Evolutionary conservation across 1,140 invertebrate genomes (phyloP).

Genomic region (Aradophagus sp.): DNA sequence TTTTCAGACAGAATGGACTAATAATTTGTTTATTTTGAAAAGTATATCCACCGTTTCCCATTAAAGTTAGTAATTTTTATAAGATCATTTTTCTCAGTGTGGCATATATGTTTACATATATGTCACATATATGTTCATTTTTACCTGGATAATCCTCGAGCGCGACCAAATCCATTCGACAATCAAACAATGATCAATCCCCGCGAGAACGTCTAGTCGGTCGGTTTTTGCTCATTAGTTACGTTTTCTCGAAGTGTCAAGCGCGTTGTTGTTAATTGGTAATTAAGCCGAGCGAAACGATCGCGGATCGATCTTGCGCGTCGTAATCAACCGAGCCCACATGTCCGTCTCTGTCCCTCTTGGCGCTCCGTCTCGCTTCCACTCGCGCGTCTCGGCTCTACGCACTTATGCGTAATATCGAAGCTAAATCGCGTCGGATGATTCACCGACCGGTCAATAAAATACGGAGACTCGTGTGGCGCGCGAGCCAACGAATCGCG

Average conservation of each 20-base stretch:
- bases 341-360: not conserved
- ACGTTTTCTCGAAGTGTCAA: constrained; percentile 41
- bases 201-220: constrained; percentile 6
- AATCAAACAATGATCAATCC: constrained; percentile 33
- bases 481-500: constrained; percentile 17
- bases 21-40: too few relatives aligned
- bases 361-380: not conserved
- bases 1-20: too few relatives aligned
- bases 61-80: too few relatives aligned
- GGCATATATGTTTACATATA: too few relatives aligned
- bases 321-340: constrained; percentile 10
- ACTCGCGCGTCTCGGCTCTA: constrained; percentile 1
- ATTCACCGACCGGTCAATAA: constrained; percentile 68
- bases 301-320: constrained; percentile 39
- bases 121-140: too few relatives aligned
- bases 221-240: constrained; percentile 39
- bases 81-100: too few relatives aligned
- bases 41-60: too few relatives aligned
- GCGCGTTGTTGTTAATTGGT: constrained; percentile 44
- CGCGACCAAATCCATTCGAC: not conserved
- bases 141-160: too few relatives aligned
- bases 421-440: constrained; percentile 52
- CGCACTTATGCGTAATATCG: constrained; percentile 34
- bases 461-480: constrained; percentile 4
- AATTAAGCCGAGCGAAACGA: constrained; percentile 41